These are phyloP conservation scores for Ramazzottius varieornatus DNA, from an alignment of 2,888 invertebrate genomes.

Conservation along the genomic window DNA sequence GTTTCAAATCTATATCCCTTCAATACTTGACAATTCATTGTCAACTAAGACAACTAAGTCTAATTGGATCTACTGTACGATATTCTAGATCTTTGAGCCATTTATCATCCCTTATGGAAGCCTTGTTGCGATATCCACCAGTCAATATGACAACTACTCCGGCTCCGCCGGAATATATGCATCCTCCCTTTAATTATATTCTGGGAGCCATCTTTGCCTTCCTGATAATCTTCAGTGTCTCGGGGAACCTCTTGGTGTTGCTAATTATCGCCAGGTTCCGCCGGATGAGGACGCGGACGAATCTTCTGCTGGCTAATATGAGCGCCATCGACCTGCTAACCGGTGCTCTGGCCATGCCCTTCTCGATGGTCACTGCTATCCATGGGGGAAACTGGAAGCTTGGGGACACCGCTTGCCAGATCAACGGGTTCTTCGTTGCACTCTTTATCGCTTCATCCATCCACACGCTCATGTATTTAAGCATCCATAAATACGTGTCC, in stretches of 20 bases:
- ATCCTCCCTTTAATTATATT: neutral
- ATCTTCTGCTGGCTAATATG: conserved; percentile 25
- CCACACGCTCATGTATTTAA: conserved; percentile 26
- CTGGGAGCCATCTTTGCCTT: conserved; percentile 17
- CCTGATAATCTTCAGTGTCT: conserved; percentile 20
- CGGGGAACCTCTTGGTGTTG: conserved; percentile 25
- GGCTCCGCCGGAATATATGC: too few species aligned
- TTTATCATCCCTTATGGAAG: too few species aligned
- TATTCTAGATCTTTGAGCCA: too few species aligned
- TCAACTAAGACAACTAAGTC: too few species aligned
- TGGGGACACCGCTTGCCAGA: conserved; percentile 17
- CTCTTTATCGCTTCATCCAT: conserved; percentile 24
- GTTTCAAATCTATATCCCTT: too few species aligned
- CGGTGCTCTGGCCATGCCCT: conserved; percentile 19
- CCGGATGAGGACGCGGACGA: conserved; percentile 26
- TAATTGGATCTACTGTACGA: too few species aligned
- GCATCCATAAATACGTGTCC: conserved; percentile 10
- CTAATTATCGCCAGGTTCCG: conserved; percentile 21
- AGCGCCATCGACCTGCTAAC: conserved; percentile 24
- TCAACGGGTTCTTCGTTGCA: conserved; percentile 24
- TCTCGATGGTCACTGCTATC: conserved; percentile 22
- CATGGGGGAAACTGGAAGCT: conserved; percentile 21
- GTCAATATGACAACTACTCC: too few species aligned
- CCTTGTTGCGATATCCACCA: too few species aligned
- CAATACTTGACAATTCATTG: too few species aligned